These are phyloP conservation scores for Podarcis raffonei DNA, from an alignment of 2,113 vertebrate species.

Conservation along the genomic window DNA sequence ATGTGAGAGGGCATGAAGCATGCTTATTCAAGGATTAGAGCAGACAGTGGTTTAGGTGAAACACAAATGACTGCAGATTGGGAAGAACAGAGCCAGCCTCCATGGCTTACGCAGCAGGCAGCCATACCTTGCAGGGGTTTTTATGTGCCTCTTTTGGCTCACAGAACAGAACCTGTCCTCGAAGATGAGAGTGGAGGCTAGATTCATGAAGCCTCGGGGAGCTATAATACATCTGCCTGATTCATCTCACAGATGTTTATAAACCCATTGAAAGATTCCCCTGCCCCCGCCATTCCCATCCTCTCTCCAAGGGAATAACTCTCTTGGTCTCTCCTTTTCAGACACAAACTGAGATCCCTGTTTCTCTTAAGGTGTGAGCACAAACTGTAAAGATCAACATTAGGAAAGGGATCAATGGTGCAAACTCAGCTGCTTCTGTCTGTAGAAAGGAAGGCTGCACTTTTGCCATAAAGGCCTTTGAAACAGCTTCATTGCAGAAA, in stretches of 20 bases:
- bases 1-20: background rate
- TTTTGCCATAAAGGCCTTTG: background rate
- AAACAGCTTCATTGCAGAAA: background rate
- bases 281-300: background rate
- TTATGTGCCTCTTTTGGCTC: background rate
- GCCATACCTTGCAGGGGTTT: background rate
- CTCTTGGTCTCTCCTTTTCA: background rate
- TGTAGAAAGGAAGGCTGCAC: background rate
- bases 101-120: background rate
- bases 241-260: background rate
- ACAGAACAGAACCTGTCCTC: constrained; percentile 5
- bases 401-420: background rate
- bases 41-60: background rate
- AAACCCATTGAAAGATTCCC: background rate
- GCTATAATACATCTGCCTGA: background rate
- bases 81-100: background rate
- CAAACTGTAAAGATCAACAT: background rate
- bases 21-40: background rate
- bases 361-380: accelerated
- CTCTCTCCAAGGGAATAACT: background rate
- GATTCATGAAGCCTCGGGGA: constrained; percentile 31
- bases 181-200: background rate
- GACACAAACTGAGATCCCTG: background rate
- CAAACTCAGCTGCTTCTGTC: background rate
- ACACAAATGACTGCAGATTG: background rate